Evolutionary conservation across 2,888 invertebrate genomes (phyloP), one percentile per base, ranked within the genome.

Genomic region (Parapristionchus giblindavisi): DNA sequence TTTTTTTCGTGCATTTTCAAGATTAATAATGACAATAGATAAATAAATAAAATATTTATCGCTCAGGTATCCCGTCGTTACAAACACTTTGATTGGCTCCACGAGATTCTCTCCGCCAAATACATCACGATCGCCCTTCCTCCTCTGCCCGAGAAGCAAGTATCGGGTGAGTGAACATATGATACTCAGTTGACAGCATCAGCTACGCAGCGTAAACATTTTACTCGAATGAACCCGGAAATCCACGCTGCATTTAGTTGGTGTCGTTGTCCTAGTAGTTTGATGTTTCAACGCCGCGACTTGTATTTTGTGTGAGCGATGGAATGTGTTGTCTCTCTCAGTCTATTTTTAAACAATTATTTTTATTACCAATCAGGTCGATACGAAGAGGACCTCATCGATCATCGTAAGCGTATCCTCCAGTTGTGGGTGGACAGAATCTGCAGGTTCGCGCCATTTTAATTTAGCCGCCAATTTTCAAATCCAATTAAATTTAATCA

Each of bases 1-100:
- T n/a, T n/a, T n/a, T n/a, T n/a, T n/a, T n/a, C n/a, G n/a, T n/a
- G n/a, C n/a, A n/a, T n/a, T n/a, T n/a, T n/a, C 21, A 48, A 48
- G 21, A 48, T 48, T 40, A 48, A 32, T 14, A 65, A 65, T 11
- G 36, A 56, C 38, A 6, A n/a, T 72, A 56, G 48, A 4, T 3
- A 48, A 51, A 51, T 27, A 32, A 54, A 5, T 68, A 21, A 27
- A 21, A 21, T 54, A 3, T 27, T 27, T 29, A 70, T 52, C 38
- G 34, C 56, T 84, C 94, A 95, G 91, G 97, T 91, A 32, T 89
- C 89, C 78, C 92, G 98, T 80, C 92, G 98, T 83, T 98, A 97
- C 90, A 99, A 99, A 89, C 98, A 98, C 89, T 99, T 99, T 89
- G 98, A 99, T 91, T 99, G 99, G 99, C 90, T 99, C 73, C 96